Evolutionary conservation across 2,797 vertebrate genomes (phyloP).

Genomic region (Todus mexicanus): DNA sequence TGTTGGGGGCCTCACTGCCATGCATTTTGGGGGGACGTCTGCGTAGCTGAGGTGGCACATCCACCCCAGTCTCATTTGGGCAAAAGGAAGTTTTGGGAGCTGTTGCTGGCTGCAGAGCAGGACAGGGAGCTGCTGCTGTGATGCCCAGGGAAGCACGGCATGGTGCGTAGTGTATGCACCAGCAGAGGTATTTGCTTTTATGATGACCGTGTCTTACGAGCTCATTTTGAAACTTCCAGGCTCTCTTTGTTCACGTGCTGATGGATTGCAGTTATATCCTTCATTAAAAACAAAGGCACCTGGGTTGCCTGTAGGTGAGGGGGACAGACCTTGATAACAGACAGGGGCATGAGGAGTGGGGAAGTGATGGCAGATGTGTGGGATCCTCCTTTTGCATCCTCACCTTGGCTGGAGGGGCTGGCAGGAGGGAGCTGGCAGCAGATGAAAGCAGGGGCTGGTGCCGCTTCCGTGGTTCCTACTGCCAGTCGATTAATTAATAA

Average conservation of each 20-base stretch:
- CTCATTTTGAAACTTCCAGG: neutral
- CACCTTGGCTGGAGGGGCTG: neutral
- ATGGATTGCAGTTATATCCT: neutral
- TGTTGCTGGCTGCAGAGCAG: neutral
- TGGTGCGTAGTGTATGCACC: fast-evolving
- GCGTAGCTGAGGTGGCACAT: neutral
- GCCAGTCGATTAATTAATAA: neutral
- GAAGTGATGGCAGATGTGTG: fast-evolving
- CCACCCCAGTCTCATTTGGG: no score
- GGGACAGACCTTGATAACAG: neutral
- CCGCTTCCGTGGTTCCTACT: neutral
- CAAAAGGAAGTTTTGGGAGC: neutral
- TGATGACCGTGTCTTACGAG: neutral
- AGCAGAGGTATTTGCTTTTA: neutral
- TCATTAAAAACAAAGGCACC: neutral
- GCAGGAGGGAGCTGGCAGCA: neutral
- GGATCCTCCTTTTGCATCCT: neutral
- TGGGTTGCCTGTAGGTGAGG: neutral
- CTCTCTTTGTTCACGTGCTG: neutral
- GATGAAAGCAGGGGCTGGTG: neutral
- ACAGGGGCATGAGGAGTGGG: fast-evolving
- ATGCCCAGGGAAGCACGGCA: neutral
- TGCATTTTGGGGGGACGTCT: neutral
- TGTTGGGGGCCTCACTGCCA: fast-evolving
- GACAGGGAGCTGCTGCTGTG: neutral